Base-by-base conservation (phyloP, 2,888 invertebrate genomes). In the Apodemia hepburni region DNA sequence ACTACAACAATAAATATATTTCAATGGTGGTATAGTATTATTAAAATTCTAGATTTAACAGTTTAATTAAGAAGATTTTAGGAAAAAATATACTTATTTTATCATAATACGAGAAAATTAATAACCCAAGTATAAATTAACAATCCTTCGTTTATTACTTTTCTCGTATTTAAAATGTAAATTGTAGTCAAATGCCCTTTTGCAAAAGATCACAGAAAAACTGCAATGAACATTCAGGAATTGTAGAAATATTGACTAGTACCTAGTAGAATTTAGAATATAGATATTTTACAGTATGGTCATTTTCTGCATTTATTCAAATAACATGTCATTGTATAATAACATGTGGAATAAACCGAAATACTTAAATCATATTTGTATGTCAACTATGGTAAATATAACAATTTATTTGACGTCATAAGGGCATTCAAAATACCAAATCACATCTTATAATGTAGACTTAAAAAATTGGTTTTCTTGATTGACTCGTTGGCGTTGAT, bases 251-350 rank as follows among this genome's bases (percentile, higher is more conserved):
- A 54, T 27, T 54, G 27, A 22, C 51, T 22, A 17, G 18, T 42
- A 15, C 15, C 42, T 42, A 38, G 38, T 42, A 22, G 54, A 54
- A 27, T 18, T 8, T 57, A 57, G 54, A 27, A 15, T 57, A 57
- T 27, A 73, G 77, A 79, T 80, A 74, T 77, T 79, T 71, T 78
- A 73, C 82, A 83, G 79, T 80, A 76, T 79, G 76, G 77, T 76
- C 75, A 78, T 74, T 78, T 89, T 88, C 85, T 79, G 90, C 90
- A 91, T 91, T 91, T 91, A 90, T 84, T 80, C 76, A 80, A 85
- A 81, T 81, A 86, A 85, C 87, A 85, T 78, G 77, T 73, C 75
- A 76, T 78, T 70, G 64, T 75, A 77, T 77, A 81, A 27, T 58
- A 47, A 57, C 42, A 59, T 15, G 51, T 59, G 59, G 22, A 61